Percentiles rank a stretch among this genome's conserved stretches.
These are phyloP conservation scores for Enhydra lutris DNA, from an alignment of 2,113 vertebrate genomes.

Conservation along the genomic window DNA sequence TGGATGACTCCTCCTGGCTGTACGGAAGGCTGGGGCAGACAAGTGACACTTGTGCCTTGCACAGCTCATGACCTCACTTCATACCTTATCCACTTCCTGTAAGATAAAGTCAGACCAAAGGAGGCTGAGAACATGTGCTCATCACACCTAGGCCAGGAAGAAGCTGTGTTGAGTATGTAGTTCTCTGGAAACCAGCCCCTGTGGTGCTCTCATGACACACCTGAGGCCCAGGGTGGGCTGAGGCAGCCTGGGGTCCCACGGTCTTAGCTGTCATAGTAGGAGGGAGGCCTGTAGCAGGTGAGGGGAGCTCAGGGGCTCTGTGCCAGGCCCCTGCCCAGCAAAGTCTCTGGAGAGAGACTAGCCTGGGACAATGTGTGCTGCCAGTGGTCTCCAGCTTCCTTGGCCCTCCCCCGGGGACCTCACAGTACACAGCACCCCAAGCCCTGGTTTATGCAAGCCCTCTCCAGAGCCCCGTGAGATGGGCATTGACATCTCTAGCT, in stretches of 20 bases:
- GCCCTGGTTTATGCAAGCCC: not conserved
- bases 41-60: not conserved
- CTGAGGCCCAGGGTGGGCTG: not conserved
- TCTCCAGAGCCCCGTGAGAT: not conserved
- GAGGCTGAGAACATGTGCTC: not conserved
- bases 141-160: not conserved
- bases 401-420: not conserved
- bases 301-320: not conserved
- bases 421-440: not conserved
- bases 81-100: constrained; percentile 48
- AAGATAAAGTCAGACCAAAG: constrained; percentile 3
- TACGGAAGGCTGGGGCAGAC: not conserved
- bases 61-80: not conserved
- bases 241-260: not conserved
- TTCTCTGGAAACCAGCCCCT: not conserved
- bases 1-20: not conserved
- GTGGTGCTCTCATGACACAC: not conserved
- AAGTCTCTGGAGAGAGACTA: not conserved
- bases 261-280: not conserved
- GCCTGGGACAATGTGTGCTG: not conserved
- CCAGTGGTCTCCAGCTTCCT: not conserved
- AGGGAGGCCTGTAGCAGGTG: not conserved
- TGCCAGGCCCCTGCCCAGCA: not conserved
- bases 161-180: not conserved
- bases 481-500: not conserved